phyloP scores from a whole-genome alignment of 2,888 invertebrate species.

The Brenthis hecate region DNA sequence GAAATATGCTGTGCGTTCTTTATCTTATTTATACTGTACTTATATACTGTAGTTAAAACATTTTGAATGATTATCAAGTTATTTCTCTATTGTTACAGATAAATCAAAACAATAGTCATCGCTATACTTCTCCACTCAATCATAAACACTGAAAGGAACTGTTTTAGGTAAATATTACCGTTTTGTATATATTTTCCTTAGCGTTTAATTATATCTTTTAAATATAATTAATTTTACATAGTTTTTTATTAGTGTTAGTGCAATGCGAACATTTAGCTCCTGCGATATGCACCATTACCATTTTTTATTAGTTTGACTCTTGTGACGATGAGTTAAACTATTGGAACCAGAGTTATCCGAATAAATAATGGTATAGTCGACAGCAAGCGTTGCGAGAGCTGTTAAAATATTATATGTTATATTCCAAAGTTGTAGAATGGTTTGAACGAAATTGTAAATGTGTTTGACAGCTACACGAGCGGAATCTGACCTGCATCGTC shows the following conservation, averaged over 20 bases:
- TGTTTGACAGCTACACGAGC: conserved; percentile 43
- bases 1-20: conserved; percentile 48
- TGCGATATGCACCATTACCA: conserved; percentile 5
- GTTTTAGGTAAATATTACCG: conserved; percentile 5
- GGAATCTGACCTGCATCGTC: conserved; percentile 1
- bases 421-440: not conserved
- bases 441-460: conserved; percentile 32
- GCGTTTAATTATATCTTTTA: not conserved
- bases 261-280: conserved; percentile 9
- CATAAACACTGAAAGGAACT: not conserved
- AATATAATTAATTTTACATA: not conserved
- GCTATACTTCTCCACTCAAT: not conserved
- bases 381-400: conserved; percentile 1
- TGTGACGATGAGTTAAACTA: not conserved
- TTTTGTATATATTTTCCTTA: not conserved
- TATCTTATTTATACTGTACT: conserved; percentile 32
- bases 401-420: not conserved
- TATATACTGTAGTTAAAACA: not conserved
- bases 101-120: not conserved
- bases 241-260: not conserved
- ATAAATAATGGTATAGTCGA: not conserved
- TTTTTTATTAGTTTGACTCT: not conserved
- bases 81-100: conserved; percentile 53
- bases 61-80: conserved; percentile 41
- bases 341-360: too few species aligned